Evolutionary conservation across 1,140 invertebrate species (phyloP).

Genomic region (Drosophila ogumai): DNA sequence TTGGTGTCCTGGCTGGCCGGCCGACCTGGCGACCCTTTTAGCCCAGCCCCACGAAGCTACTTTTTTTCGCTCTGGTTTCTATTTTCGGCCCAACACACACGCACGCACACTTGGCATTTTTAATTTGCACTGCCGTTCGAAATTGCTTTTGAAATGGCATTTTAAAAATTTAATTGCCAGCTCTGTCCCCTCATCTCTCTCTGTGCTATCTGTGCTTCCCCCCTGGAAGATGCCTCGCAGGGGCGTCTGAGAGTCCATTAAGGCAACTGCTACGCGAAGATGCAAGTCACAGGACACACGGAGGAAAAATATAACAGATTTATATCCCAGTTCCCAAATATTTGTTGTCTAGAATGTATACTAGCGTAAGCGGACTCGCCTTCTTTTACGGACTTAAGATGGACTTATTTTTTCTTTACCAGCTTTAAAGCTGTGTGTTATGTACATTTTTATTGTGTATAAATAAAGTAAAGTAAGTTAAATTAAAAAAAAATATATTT

Average conservation of each 20-base stretch:
- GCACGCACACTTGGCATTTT: constrained; percentile 50
- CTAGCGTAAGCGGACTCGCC: neutral
- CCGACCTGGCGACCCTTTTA: neutral
- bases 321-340: neutral
- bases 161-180: constrained; percentile 78
- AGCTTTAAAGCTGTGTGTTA: neutral
- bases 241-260: constrained; percentile 57
- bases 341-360: neutral
- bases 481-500: too few relatives aligned
- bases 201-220: neutral
- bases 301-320: constrained; percentile 3
- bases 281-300: constrained; percentile 59
- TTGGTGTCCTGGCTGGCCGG: constrained; percentile 12
- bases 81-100: constrained; percentile 7
- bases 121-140: constrained; percentile 54
- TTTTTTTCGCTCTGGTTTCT: constrained; percentile 31
- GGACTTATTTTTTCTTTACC: neutral
- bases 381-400: neutral
- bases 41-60: neutral
- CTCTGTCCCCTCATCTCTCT: neutral
- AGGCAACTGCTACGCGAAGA: constrained; percentile 46
- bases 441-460: neutral
- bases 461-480: neutral
- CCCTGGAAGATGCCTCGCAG: constrained; percentile 36
- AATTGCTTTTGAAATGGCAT: constrained; percentile 73